A percentile compares a stretch with the other conserved stretches of the same genome.
These are phyloP conservation scores for Xestia xanthographa DNA, from an alignment of 2,888 invertebrate genomes.

Conservation along the genomic window DNA sequence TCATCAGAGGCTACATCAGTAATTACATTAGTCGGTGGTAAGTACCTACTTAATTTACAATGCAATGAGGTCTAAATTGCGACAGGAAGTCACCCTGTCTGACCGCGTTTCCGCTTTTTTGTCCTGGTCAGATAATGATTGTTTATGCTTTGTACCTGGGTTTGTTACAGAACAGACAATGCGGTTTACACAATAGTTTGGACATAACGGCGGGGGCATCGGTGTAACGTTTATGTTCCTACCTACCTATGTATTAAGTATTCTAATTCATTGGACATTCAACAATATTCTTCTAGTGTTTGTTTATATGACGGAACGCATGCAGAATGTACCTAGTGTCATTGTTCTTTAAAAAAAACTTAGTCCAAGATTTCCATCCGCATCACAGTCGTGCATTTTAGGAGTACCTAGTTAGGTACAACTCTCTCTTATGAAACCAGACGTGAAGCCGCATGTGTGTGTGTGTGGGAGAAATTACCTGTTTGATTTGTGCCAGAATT, in stretches of 20 bases:
- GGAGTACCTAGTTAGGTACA: not conserved
- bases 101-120: slow-evolving; percentile 53
- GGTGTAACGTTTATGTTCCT: too few relatives aligned
- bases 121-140: slow-evolving; percentile 13
- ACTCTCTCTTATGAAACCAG: not conserved
- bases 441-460: not conserved
- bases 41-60: slow-evolving; percentile 38
- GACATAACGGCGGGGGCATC: too few relatives aligned
- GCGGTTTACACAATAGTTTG: slow-evolving; percentile 16
- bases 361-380: not conserved
- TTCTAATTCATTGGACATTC: not conserved
- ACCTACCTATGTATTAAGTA: too few relatives aligned
- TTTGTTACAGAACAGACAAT: slow-evolving; percentile 35
- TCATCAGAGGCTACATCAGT: slow-evolving; percentile 36
- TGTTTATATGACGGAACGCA: not conserved
- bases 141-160: slow-evolving; percentile 32
- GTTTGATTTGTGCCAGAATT: not conserved
- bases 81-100: slow-evolving; percentile 40
- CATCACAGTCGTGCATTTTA: not conserved
- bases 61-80: slow-evolving; percentile 31
- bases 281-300: not conserved
- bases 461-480: not conserved
- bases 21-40: slow-evolving; percentile 44
- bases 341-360: not conserved
- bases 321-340: not conserved